Conservation (phyloP, 1,140 invertebrate species). For the Trissolcus basalis region DNA sequence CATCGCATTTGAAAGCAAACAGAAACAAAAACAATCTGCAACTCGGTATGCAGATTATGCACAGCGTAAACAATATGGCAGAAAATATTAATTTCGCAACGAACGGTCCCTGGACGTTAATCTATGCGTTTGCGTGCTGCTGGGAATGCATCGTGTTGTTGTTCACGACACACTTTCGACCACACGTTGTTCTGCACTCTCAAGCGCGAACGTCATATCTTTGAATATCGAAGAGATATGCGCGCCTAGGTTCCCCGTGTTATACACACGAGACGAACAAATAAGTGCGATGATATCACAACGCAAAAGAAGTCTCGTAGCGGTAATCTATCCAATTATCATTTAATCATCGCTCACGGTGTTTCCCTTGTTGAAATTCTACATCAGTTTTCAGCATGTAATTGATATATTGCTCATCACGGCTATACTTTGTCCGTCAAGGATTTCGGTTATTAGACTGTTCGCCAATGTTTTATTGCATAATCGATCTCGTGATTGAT, state of each 20-base stretch:
- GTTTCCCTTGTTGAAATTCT: conserved; percentile 16
- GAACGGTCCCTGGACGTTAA: conserved; percentile 18
- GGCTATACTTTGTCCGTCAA: no score
- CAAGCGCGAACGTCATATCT: conserved; percentile 33
- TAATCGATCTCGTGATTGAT: no score
- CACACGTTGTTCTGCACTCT: conserved; percentile 15
- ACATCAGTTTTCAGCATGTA: conserved; percentile 19
- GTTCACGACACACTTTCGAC: conserved; percentile 40
- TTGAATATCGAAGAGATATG: conserved; percentile 38
- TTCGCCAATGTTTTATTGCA: no score
- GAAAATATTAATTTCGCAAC: conserved; percentile 28
- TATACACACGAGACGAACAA: conserved; percentile 65
- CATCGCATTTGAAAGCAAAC: no score
- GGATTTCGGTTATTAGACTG: no score
- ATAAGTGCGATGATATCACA: conserved; percentile 71
- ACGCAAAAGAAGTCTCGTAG: conserved; percentile 68
- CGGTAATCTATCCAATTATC: conserved; percentile 75
- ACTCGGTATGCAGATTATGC: not conserved
- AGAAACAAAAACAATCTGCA: not conserved
- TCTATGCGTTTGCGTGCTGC: conserved; percentile 23
- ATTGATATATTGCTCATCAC: conserved; percentile 33
- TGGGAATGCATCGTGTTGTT: conserved; percentile 18
- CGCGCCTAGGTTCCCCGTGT: conserved; percentile 21
- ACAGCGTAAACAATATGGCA: not conserved
- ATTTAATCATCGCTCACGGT: conserved; percentile 67